Base-by-base conservation (phyloP, 2,888 invertebrate genomes). In the Synergus laeviventris region DNA sequence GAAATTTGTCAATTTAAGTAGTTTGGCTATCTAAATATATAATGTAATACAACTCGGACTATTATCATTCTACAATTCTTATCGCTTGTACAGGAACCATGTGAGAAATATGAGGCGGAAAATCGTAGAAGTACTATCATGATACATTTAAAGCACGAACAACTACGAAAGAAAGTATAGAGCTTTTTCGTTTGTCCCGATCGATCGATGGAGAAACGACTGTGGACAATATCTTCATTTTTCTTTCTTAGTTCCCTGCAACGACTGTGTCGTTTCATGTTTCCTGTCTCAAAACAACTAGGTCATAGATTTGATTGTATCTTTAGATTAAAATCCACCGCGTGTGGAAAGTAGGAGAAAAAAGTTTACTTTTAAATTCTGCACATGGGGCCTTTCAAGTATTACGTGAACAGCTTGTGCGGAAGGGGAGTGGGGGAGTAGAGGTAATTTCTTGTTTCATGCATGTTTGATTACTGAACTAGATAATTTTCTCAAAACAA, bases 61-160 rank as follows among this genome's bases (percentile, higher is more conserved):
- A 70, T 42, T 42, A 16, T 7, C 21, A 45, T 49, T 70, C 11
- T 2, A 66, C 14, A 9, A 49, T n/a, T n/a, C n/a, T 70, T 70
- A 31, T 70, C 45, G 70, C 16, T 24, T 49, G 31, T 49, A 24
- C 4, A 49, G 24, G 24, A 70, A 24, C 24, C 45, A 36, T 18
- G 36, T 38, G 31, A 49, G 49, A 49, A 49, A 70, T 70, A 70
- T 49, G 49, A 70, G 31, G 49, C 31, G 70, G 49, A 70, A 70
- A 45, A 70, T 70, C 36, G 49, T 70, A 31, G 49, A 70, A 49
- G 31, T n/a, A 45, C 31, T 49, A 70, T 70, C 70, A 45, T 70
- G 70, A 70, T 70, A 49, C 70, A 70, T 36, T 31, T 70, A 70
- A 70, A 70, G 24, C 31, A 66, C 45, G 45, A 70, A 31, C 45